Conservation (phyloP, 2,888 invertebrate genomes). For the Aphodius sticticus region DNA sequence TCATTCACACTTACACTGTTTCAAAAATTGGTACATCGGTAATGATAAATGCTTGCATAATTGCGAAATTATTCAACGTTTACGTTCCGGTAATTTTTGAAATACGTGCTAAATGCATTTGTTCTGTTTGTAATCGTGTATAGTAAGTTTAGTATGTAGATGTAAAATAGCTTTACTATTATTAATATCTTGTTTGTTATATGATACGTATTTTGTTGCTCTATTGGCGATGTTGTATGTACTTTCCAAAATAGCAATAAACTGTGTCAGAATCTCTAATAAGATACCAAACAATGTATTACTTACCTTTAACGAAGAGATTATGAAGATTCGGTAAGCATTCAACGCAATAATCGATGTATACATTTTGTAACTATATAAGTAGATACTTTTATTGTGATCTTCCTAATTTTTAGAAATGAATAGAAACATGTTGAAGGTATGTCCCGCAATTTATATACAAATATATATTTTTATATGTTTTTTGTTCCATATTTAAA, state of each 20-base stretch:
- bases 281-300: neutral
- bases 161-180: constrained; percentile 14
- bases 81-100: constrained; percentile 12
- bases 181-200: constrained; percentile 15
- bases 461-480: neutral
- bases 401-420: neutral
- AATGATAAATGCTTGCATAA: neutral
- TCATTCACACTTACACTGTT: constrained; percentile 21
- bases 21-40: neutral
- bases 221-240: constrained; percentile 13
- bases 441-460: neutral
- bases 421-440: neutral
- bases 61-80: constrained; percentile 12
- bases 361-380: neutral
- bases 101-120: constrained; percentile 16
- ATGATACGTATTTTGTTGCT: constrained; percentile 16
- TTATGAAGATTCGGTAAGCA: neutral
- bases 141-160: constrained; percentile 14
- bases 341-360: neutral
- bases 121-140: constrained; percentile 21
- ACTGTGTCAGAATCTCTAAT: constrained; percentile 5
- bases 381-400: neutral
- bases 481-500: neutral
- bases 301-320: neutral
- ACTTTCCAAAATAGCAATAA: constrained; percentile 18